A percentile compares a stretch with the other conserved stretches of the same genome.
Evolutionary conservation across 2,797 vertebrate genomes (phyloP).

Genomic region (Phrynocephalus vlangalii): DNA sequence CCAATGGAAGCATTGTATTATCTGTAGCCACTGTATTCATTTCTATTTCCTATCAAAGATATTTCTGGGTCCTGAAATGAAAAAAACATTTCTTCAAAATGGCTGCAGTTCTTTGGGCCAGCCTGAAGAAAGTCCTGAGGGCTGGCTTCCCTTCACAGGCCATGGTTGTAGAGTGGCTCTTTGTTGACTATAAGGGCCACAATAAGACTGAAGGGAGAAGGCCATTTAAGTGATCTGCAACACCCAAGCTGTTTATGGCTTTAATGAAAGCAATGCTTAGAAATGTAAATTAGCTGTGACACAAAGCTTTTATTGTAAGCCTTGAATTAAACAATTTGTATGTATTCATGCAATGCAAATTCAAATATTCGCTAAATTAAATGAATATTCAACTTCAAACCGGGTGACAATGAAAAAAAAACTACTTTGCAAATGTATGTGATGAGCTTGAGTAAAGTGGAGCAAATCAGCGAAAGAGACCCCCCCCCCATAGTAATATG

Average conservation of each 20-base stretch:
- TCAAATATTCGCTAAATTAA: constrained; percentile 36
- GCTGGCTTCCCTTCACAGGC: neutral
- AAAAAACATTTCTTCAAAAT: no score
- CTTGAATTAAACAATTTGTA: constrained; percentile 46
- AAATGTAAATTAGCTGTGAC: constrained; percentile 33
- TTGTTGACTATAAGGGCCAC: neutral
- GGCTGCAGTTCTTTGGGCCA: neutral
- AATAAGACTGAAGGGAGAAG: constrained; percentile 16
- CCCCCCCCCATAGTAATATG: constrained; percentile 4
- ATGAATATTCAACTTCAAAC: constrained; percentile 24
- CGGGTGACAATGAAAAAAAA: neutral
- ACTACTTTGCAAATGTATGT: neutral
- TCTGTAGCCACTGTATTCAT: neutral
- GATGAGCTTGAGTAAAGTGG: neutral
- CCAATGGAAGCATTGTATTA: neutral
- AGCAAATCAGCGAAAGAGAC: neutral
- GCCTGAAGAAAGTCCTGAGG: neutral
- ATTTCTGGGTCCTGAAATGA: neutral
- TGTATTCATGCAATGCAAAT: constrained; percentile 28
- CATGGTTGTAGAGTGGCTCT: neutral
- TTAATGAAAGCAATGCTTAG: constrained; percentile 42
- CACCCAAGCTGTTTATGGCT: constrained; percentile 39
- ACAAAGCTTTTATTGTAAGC: constrained; percentile 40
- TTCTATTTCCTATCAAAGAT: neutral
- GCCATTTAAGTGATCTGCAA: constrained; percentile 25